phyloP scores from a whole-genome alignment of 2,797 vertebrate genomes.

The Eremophila alpestris region DNA sequence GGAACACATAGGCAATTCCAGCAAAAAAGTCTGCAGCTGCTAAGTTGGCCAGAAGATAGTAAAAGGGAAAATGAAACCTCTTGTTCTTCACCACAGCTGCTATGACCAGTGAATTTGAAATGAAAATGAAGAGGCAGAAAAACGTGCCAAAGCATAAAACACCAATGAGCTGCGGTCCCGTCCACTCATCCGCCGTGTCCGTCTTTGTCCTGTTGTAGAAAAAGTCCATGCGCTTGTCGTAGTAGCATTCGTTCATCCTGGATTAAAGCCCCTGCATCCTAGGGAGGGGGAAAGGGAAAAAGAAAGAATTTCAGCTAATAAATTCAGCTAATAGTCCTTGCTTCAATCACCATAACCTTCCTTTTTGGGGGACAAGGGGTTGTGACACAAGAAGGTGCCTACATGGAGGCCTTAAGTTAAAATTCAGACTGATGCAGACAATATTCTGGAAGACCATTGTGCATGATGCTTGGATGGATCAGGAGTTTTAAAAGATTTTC shows the following conservation, averaged over 20 bases:
- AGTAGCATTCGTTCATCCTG: conserved; percentile 85
- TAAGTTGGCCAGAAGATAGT: conserved; percentile 93
- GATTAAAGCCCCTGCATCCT: conserved; percentile 79
- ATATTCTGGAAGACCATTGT: background rate
- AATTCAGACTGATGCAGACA: background rate
- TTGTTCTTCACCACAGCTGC: conserved; percentile 92
- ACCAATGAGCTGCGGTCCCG: conserved; percentile 78
- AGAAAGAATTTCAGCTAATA: no score
- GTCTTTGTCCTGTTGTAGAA: conserved; percentile 88
- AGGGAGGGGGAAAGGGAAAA: background rate
- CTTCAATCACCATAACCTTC: background rate
- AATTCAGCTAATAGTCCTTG: background rate
- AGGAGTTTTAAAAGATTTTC: background rate
- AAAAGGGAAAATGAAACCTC: conserved; percentile 95
- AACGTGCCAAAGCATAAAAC: conserved; percentile 88
- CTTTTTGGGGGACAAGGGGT: rapidly evolving
- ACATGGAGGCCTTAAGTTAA: background rate
- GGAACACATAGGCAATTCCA: conserved; percentile 93
- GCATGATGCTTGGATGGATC: background rate
- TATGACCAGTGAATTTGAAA: conserved; percentile 92
- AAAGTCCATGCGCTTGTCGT: conserved; percentile 87
- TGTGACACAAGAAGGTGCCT: rapidly evolving
- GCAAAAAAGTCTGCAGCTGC: conserved; percentile 96
- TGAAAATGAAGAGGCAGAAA: conserved; percentile 94
- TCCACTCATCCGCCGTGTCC: conserved; percentile 79